Conservation (phyloP, 1,140 invertebrate species). For the Drosophila baimaii region DNA sequence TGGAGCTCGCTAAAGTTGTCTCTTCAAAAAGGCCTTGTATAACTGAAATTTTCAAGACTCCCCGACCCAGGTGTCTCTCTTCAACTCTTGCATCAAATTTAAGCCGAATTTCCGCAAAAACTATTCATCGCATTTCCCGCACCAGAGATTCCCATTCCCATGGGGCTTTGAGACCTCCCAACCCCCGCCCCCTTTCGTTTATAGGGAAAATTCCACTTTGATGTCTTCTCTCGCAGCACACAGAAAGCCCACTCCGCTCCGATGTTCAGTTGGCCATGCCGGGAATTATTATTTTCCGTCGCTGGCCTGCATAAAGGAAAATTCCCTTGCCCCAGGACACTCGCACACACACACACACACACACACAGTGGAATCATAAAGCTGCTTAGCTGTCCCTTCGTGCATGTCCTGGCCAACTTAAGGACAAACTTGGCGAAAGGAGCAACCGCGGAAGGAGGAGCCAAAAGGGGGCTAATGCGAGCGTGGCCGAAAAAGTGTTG, state of each 20-base stretch:
- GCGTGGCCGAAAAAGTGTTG: conserved; percentile 70
- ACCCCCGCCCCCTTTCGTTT: conserved; percentile 10
- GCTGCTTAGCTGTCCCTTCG: conserved; percentile 62
- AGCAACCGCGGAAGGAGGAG: conserved; percentile 42
- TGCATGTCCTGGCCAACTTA: conserved; percentile 58
- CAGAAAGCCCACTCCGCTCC: conserved; percentile 24
- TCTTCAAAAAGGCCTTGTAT: background rate
- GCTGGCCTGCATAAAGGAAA: conserved; percentile 49
- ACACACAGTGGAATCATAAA: conserved; percentile 59
- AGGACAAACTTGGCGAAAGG: conserved; percentile 60
- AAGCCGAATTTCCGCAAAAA: conserved; percentile 44
- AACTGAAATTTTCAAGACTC: conserved; percentile 7
- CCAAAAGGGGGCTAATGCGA: conserved; percentile 53
- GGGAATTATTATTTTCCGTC: conserved; percentile 48
- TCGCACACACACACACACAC: background rate
- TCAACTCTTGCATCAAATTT: conserved; percentile 40
- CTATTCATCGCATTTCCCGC: conserved; percentile 45
- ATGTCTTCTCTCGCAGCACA: conserved; percentile 19
- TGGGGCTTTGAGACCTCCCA: background rate
- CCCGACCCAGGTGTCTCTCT: background rate
- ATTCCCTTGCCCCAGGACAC: conserved; percentile 52
- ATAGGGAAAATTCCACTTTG: conserved; percentile 45
- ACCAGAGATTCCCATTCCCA: conserved; percentile 21
- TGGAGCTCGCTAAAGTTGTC: background rate
- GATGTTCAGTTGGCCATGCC: conserved; percentile 45